Evolutionary conservation across 1,140 invertebrate genomes (phyloP), one percentile per base, ranked within the genome.

Genomic region (Drosophila sechellia): DNA sequence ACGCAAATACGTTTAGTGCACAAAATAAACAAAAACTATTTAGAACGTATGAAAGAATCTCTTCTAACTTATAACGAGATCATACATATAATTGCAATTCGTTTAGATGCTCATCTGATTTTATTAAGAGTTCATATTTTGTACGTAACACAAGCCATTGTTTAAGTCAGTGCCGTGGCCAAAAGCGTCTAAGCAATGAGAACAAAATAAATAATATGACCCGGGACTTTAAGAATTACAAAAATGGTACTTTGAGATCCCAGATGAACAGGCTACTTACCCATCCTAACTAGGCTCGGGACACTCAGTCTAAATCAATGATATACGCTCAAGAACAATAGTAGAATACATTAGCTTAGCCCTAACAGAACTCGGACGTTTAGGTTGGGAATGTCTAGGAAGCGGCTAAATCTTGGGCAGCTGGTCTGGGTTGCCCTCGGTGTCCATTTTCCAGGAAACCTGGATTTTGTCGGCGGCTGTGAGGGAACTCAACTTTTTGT

Each of bases 401-500:
- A 13, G 8, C 3, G 48, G n/a, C 55, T 81, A 76, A 35, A 71
- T 37, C 39, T 57, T 60, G 4, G 22, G 34, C 53, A 55, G 12
- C 27, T 49, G 78, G n/a, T 74, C 77, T 11, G 12, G 20, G 22
- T 50, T 49, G n/a, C 10, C 22, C n/a, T 81, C 83, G 42, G 61
- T 61, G 35, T 86, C 79, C 58, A 65, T 6, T 31, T 60, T 77
- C 55, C 61, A 77, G 27, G 55, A 48, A n/a, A 58, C 52, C 13
- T 86, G 79, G 3, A 87, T 37, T 4, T 68, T 72, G 34, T 86
- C 83, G 3, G 83, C 84, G 11, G 71, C 42, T 12, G 84, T 86
- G 5, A 86, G 45, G 0, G 84, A 69, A 55, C 89, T 92, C 0
- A 92, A 66, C 65, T 92, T 92, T 25, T 86, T 92, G 56, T 78